Base-by-base conservation (phyloP, 2,797 vertebrate genomes). In the Anomalospiza imberbis region DNA sequence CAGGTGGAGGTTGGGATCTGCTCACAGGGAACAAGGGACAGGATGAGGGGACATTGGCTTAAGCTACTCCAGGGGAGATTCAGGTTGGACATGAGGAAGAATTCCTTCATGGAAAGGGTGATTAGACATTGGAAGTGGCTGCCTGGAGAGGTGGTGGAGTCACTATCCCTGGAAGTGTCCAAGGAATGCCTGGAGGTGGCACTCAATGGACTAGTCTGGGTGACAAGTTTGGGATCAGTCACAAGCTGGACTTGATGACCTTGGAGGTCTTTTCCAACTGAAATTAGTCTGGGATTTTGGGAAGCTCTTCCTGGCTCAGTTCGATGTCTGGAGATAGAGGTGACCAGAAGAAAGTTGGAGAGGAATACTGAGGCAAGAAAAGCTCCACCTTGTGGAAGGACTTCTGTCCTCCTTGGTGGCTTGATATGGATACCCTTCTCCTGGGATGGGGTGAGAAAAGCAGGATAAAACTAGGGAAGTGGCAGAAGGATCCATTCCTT, bases 181-280 rank as follows among this genome's bases (percentile, higher is more conserved):
- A 61, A n/a, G 40, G 55, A 76, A 20, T 54, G 28, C n/a, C 63
- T 68, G 55, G n/a, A 47, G 4, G 29, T 54, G 48, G 6, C 65
- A 54, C 25, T 22, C 8, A 26, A 12, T 25, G 40, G 3, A 28
- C 34, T 57, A 51, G 20, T 9, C n/a, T 40, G 83, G 13, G 20
- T 68, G 55, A 40, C 29, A 54, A 54, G 1, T 19, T 13, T 29
- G 68, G 68, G 34, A 63, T 40, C 50, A 47, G 16, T 10, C 58
- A 55, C 42, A 40, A 10, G 25, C 5, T 42, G 31, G 34, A 18
- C 4, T 75, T 0, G 0, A 32, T 51, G 32, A 38, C 16, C 18
- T 60, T 32, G 28, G 15, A 63, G 14, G 8, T 22, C 9, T 55
- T 71, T 71, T 36, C 74, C 34, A 55, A 4, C 7, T 8, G 4